Percentiles rank a stretch among this genome's conserved stretches.
phyloP scores from a whole-genome alignment of 1,140 invertebrate genomes.

The Antheraea pernyi region DNA sequence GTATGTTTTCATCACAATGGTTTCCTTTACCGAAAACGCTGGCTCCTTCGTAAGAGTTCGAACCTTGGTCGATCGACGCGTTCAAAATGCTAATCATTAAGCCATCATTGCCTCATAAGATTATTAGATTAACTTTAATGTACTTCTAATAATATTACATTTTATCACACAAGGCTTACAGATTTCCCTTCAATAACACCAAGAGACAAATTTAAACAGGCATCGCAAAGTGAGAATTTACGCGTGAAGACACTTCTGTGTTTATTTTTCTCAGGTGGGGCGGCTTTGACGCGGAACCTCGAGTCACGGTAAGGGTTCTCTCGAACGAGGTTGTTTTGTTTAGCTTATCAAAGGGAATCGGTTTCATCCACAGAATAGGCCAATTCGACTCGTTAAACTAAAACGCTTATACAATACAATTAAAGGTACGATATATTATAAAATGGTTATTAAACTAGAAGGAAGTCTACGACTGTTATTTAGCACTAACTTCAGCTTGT shows the following conservation, averaged over 20 bases:
- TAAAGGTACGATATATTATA: neutral
- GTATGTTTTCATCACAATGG: too few species aligned
- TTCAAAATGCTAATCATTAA: too few species aligned
- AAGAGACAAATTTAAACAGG: neutral
- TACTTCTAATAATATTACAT: neutral
- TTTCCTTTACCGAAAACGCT: too few species aligned
- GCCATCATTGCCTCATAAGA: too few species aligned
- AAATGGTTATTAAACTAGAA: too few species aligned
- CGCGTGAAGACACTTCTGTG: constrained; percentile 15
- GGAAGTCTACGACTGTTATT: too few species aligned
- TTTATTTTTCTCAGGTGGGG: constrained; percentile 14
- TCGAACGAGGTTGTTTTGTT: constrained; percentile 14
- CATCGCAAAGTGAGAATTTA: constrained; percentile 3
- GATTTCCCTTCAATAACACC: neutral
- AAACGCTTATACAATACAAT: neutral
- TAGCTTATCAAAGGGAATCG: constrained; percentile 20
- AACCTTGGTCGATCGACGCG: too few species aligned
- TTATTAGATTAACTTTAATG: too few species aligned
- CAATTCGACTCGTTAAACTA: neutral
- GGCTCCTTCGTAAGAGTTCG: too few species aligned
- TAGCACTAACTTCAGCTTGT: too few species aligned
- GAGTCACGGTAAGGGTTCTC: constrained; percentile 5
- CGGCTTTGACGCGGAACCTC: constrained; percentile 7
- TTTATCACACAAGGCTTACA: neutral
- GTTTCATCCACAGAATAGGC: constrained; percentile 13